Conservation (phyloP, 2,113 vertebrate species). For the Zosterops japonicus region DNA sequence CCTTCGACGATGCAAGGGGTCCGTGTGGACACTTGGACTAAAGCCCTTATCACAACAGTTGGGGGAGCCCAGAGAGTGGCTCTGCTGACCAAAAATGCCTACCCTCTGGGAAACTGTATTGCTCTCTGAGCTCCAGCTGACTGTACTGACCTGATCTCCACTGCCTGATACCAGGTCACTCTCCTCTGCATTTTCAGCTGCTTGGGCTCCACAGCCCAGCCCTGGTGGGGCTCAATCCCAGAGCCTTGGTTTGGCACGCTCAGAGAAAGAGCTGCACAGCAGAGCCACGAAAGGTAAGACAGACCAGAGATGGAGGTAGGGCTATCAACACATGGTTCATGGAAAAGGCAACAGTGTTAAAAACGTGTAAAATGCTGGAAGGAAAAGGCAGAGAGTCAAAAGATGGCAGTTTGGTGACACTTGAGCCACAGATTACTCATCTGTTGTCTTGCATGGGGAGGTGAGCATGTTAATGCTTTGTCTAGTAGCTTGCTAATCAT, state of each 20-base stretch:
- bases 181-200: background rate
- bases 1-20: background rate
- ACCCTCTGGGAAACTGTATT: background rate
- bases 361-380: background rate
- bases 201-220: background rate
- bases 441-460: background rate
- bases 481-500: background rate
- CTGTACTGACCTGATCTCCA: fast-evolving
- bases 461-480: background rate
- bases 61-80: background rate
- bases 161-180: background rate
- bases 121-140: background rate
- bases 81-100: background rate
- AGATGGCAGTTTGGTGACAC: background rate
- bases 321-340: background rate
- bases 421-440: background rate
- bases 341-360: background rate
- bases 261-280: background rate
- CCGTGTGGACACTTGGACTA: background rate
- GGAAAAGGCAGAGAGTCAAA: background rate
- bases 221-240: background rate
- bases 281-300: background rate
- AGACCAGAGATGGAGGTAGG: background rate
- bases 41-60: background rate
- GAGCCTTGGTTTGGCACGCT: background rate